These are phyloP conservation scores for Cheilosia vernalis DNA, from an alignment of 2,888 invertebrate genomes.

Conservation along the genomic window DNA sequence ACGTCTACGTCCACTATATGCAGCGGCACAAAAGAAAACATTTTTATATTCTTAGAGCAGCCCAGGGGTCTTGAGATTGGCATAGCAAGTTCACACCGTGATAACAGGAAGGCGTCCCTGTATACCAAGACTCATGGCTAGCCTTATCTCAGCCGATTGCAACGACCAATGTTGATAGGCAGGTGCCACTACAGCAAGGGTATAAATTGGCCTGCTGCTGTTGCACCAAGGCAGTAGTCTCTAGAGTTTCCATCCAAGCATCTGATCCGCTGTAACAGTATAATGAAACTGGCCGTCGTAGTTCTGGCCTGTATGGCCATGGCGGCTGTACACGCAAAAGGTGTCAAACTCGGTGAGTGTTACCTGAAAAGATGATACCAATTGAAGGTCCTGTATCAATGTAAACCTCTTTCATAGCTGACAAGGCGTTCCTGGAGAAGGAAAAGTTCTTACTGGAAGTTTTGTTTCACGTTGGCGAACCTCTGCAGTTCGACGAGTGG, in stretches of 20 bases:
- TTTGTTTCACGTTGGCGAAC: constrained; percentile 76
- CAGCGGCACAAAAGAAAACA: not conserved
- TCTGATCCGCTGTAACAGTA: constrained; percentile 64
- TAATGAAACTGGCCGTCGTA: constrained; percentile 79
- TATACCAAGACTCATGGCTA: not conserved
- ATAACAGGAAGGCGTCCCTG: not conserved
- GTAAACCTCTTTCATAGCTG: constrained; percentile 63
- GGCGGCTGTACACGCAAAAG: constrained; percentile 77
- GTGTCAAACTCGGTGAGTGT: constrained; percentile 35
- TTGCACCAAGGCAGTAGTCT: constrained; percentile 21
- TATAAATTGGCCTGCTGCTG: not conserved
- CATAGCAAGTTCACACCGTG: constrained; percentile 21
- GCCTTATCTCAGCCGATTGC: not conserved
- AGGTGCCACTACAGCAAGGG: constrained; percentile 24
- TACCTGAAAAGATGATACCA: not conserved
- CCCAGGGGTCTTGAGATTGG: not conserved
- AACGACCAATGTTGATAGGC: constrained; percentile 12
- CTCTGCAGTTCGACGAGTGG: constrained; percentile 38
- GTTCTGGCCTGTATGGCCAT: constrained; percentile 79
- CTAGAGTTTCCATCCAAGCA: constrained; percentile 27
- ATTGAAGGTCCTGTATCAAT: not conserved
- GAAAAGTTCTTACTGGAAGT: constrained; percentile 80
- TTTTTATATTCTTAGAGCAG: not conserved
- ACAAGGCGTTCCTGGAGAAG: constrained; percentile 77
- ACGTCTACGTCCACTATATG: not conserved